These are phyloP conservation scores for Agrochola litura DNA, from an alignment of 2,888 invertebrate species.

Conservation along the genomic window DNA sequence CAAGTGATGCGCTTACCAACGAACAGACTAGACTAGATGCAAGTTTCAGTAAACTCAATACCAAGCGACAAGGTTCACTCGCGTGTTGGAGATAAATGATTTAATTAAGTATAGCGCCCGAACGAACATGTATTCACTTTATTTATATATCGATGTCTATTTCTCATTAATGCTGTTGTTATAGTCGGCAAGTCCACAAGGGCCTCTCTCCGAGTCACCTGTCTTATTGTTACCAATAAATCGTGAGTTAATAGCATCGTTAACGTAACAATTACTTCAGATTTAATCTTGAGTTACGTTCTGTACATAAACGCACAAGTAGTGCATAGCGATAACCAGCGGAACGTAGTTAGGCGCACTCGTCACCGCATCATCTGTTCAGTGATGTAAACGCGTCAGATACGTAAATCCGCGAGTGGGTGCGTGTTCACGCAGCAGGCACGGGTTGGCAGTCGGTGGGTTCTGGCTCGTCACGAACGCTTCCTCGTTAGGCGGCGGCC, in stretches of 20 bases:
- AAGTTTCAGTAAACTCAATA: conserved; percentile 22
- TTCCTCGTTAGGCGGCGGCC: conserved; percentile 83
- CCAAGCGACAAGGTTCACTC: conserved; percentile 33
- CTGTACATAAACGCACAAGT: conserved; percentile 69
- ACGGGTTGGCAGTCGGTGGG: conserved; percentile 56
- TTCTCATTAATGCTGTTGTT: conserved; percentile 77
- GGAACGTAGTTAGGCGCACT: conserved; percentile 68
- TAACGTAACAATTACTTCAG: conserved; percentile 78
- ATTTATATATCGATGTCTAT: conserved; percentile 79
- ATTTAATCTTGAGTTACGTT: conserved; percentile 79
- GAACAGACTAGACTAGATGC: neutral
- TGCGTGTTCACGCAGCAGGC: conserved; percentile 60
- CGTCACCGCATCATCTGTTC: conserved; percentile 72
- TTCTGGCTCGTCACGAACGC: conserved; percentile 71
- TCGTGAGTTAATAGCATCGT: conserved; percentile 76
- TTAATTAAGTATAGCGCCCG: conserved; percentile 78
- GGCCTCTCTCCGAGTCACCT: conserved; percentile 69
- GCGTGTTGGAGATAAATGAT: conserved; percentile 77
- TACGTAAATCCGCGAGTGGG: conserved; percentile 68
- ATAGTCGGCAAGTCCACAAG: conserved; percentile 71
- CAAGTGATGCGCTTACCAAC: too few species aligned
- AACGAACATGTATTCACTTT: conserved; percentile 80
- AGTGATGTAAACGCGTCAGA: conserved; percentile 69
- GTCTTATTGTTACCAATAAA: conserved; percentile 77
- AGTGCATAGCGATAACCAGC: conserved; percentile 72